phyloP scores from a whole-genome alignment of 2,113 vertebrate species.

The Coregonus clupeaformis region DNA sequence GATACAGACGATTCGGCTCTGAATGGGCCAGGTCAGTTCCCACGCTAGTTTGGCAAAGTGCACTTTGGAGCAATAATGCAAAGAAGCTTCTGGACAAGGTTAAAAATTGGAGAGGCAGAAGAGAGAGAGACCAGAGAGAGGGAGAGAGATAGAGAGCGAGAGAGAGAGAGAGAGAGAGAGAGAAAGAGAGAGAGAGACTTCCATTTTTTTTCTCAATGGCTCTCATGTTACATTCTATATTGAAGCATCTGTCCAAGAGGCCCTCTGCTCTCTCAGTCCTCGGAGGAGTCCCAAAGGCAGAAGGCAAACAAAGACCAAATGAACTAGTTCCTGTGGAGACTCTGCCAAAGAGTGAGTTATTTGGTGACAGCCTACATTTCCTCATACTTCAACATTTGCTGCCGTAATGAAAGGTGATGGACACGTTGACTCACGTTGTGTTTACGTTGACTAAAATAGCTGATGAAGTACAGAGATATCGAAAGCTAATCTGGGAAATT shows the following conservation, averaged over 20 bases:
- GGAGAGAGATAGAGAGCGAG: slow-evolving; percentile 37
- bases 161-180: slow-evolving; percentile 5
- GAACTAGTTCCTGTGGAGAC: slow-evolving; percentile 56
- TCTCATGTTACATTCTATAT: slow-evolving; percentile 39
- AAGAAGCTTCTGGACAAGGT: slow-evolving; percentile 42
- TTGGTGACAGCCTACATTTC: slow-evolving; percentile 34
- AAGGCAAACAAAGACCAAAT: slow-evolving; percentile 31
- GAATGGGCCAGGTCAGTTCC: slow-evolving; percentile 52
- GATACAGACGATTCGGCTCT: slow-evolving; percentile 51
- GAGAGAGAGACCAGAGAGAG: slow-evolving; percentile 31
- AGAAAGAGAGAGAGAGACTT: slow-evolving; percentile 6
- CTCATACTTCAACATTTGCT: slow-evolving; percentile 43
- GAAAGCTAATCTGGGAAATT: neutral
- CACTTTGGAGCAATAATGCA: slow-evolving; percentile 30
- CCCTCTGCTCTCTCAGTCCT: slow-evolving; percentile 13
- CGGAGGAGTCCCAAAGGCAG: slow-evolving; percentile 40
- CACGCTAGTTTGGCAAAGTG: slow-evolving; percentile 56
- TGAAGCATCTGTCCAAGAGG: slow-evolving; percentile 32
- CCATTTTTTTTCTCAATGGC: slow-evolving; percentile 17
- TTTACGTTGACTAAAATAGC: slow-evolving; percentile 4
- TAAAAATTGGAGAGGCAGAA: slow-evolving; percentile 37
- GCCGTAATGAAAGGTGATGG: slow-evolving; percentile 42
- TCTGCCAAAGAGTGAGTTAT: slow-evolving; percentile 53
- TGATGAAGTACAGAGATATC: neutral
- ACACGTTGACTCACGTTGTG: slow-evolving; percentile 56